Conservation (phyloP, 2,888 invertebrate species). For the Alloplasta piceator region DNA sequence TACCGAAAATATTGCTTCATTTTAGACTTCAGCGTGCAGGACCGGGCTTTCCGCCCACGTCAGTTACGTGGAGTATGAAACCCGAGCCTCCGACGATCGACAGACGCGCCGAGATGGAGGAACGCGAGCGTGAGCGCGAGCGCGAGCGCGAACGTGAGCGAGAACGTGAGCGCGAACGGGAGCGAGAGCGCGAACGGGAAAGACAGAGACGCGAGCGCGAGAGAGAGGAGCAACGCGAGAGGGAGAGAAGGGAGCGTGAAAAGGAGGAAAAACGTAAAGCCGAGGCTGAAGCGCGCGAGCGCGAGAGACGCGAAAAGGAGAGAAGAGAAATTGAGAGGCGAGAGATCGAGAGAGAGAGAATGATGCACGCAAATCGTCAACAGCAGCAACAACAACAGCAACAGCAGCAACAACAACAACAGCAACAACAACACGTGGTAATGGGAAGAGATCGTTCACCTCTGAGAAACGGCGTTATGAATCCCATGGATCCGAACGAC, state of each 20-base stretch:
- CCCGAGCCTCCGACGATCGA: conserved; percentile 87
- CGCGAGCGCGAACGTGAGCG: conserved; percentile 84
- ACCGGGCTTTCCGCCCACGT: conserved; percentile 85
- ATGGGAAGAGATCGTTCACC: conserved; percentile 89
- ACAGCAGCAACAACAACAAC: conserved; percentile 70
- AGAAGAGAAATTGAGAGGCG: conserved; percentile 85
- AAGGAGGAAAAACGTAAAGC: conserved; percentile 83
- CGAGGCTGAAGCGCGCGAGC: conserved; percentile 81
- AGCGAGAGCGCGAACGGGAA: conserved; percentile 87
- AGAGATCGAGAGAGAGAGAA: conserved; percentile 85
- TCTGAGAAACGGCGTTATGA: conserved; percentile 86
- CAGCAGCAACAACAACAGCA: conserved; percentile 75
- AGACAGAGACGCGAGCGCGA: conserved; percentile 83
- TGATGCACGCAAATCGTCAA: conserved; percentile 84
- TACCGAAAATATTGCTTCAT: neutral
- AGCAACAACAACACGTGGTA: conserved; percentile 68
- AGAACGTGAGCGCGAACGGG: conserved; percentile 87
- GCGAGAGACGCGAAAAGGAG: conserved; percentile 84
- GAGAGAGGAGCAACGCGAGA: conserved; percentile 81
- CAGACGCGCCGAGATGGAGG: conserved; percentile 86
- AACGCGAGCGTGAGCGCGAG: conserved; percentile 84
- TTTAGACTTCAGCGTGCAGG: conserved; percentile 86
- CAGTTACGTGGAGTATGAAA: conserved; percentile 87
- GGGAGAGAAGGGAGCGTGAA: conserved; percentile 84
- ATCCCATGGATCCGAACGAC: conserved; percentile 71